A percentile compares a stretch with the other conserved stretches of the same genome.
phyloP scores from a whole-genome alignment of 1,140 invertebrate species.

The Brachionus angularis region DNA sequence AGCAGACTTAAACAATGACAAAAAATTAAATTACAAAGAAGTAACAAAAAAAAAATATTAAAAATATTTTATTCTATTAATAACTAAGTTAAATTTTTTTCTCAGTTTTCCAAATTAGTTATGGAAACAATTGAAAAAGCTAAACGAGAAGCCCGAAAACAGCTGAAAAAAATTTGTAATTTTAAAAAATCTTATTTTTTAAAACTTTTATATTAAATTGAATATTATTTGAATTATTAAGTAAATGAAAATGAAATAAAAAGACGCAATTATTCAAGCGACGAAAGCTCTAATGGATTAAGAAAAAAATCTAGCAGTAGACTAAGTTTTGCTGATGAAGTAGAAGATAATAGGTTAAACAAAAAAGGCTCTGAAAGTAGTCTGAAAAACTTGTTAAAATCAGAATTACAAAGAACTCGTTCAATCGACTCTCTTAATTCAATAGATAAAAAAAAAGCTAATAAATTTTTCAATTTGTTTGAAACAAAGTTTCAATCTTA shows the following conservation, averaged over 20 bases:
- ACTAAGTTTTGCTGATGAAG: background rate
- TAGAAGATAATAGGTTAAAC: background rate
- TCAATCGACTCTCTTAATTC: background rate
- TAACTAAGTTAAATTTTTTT: background rate
- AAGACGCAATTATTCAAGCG: background rate
- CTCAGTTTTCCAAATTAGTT: background rate
- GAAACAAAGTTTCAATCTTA: background rate
- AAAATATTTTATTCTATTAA: background rate
- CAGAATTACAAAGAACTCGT: background rate
- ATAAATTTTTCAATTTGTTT: background rate
- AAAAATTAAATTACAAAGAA: slow-evolving; percentile 7
- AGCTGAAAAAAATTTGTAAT: slow-evolving; percentile 1
- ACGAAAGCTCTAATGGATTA: too few species aligned
- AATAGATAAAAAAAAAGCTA: background rate
- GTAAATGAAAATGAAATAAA: background rate
- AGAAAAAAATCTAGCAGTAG: too few species aligned
- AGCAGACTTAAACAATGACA: background rate
- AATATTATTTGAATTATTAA: background rate
- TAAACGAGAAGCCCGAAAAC: background rate
- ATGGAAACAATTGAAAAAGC: slow-evolving; percentile 13
- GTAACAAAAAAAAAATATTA: background rate
- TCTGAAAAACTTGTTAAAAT: background rate
- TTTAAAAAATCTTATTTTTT: background rate
- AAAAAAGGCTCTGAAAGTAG: background rate
- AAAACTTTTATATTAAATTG: background rate